Base-by-base conservation (phyloP, 1,140 invertebrate genomes). In the Pemphigus obesinymphae region DNA sequence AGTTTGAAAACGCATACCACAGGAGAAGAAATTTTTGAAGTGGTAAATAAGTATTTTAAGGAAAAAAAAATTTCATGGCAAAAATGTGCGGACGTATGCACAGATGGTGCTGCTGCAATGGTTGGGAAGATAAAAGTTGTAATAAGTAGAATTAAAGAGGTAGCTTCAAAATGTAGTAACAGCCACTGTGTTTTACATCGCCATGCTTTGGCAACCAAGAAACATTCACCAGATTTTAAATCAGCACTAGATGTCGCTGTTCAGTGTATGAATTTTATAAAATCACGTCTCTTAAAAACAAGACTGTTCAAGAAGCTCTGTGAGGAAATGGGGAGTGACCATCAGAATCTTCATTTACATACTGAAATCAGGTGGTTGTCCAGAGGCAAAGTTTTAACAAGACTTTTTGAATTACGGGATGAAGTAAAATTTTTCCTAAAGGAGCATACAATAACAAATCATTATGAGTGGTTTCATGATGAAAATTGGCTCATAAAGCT, bases 101-200 rank as follows among this genome's bases (percentile, higher is more conserved):
- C 73, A 48, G 73, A 76, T 55, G 73, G 73, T 76, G 73, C 73
- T 53, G 45, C 73, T 55, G 73, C 73, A 55, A 76, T 76, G 73
- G 50, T 50, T 76, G 73, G 73, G 48, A 76, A 37, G 26, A 53
- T 76, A 53, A 55, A 50, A 76, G 26, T 45, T 53, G 17, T 53
- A 26, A 34, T 76, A 23, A 55, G 26, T 0, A 76, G 26, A 76
- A 76, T 76, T 37, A 76, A 55, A 55, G 10, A 50, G 45, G 73
- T 50, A 76, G 73, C 34, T 50, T 29, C 73, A 55, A 76, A 76
- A 50, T 53, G 45, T 76, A 55, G 29, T 53, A 34, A 55, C 29
- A 50, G 34, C 34, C 73, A 76, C 50, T 76, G 73, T 76, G 29
- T 40, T 53, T 37, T 76, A 76, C 73, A 76, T 58, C 45, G 73